Percentiles rank a stretch among this genome's conserved stretches.
phyloP scores from a whole-genome alignment of 2,888 invertebrate species.

The Orchesella flavescens region DNA sequence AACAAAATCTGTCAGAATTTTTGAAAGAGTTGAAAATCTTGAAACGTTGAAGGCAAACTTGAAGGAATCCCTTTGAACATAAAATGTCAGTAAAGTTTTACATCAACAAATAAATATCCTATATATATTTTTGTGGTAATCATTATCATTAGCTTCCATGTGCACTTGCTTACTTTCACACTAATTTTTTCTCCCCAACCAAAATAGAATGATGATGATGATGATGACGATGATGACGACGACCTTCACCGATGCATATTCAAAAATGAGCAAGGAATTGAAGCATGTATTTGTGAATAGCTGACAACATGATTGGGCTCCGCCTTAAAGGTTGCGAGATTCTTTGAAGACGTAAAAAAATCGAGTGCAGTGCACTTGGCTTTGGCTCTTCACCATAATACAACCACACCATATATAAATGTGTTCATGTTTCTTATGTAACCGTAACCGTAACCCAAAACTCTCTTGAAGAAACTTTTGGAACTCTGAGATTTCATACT shows the following conservation, averaged over 20 bases:
- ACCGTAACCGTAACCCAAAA: constrained; percentile 55
- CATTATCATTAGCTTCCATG: neutral
- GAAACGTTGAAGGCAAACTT: constrained; percentile 6
- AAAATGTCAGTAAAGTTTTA: constrained; percentile 7
- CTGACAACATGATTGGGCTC: constrained; percentile 56
- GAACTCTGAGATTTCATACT: constrained; percentile 49
- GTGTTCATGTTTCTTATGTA: constrained; percentile 30
- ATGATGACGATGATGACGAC: no score
- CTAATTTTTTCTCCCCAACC: neutral
- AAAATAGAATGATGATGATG: no score
- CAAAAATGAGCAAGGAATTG: neutral
- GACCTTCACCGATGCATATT: constrained; percentile 38
- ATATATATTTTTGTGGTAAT: neutral
- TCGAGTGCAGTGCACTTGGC: constrained; percentile 56
- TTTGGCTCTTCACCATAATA: constrained; percentile 21
- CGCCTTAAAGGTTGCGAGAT: constrained; percentile 56
- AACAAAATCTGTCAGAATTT: constrained; percentile 7
- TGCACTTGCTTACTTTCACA: neutral
- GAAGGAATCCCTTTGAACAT: neutral
- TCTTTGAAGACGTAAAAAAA: constrained; percentile 37
- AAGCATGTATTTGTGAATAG: constrained; percentile 48
- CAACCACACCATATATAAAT: constrained; percentile 28
- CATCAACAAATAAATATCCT: neutral
- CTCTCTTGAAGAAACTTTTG: constrained; percentile 30
- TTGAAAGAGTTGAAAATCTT: constrained; percentile 13